These are phyloP conservation scores for Colletes collaris DNA, from an alignment of 2,888 invertebrate species.

Conservation along the genomic window DNA sequence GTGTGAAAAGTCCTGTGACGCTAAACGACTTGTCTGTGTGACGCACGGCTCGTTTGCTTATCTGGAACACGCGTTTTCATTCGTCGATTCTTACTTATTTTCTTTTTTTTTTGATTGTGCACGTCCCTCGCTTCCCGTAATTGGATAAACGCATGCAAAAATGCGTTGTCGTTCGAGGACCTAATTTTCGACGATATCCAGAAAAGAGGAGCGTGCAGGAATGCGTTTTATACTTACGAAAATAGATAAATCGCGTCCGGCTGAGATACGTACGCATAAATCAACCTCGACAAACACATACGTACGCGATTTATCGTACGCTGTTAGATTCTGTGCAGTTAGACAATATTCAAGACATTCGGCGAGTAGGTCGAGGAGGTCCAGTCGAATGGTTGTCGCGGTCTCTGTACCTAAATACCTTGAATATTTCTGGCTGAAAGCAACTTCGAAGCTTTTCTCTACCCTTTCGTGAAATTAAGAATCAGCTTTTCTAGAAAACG, in stretches of 20 bases:
- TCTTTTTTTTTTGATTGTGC: constrained; percentile 43
- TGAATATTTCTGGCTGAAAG: background rate
- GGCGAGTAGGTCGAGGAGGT: constrained; percentile 3
- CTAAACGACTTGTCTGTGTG: constrained; percentile 29
- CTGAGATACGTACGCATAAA: background rate
- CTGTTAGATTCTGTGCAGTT: background rate
- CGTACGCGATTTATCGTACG: background rate
- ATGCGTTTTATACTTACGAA: background rate
- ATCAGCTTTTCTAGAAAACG: too few relatives aligned
- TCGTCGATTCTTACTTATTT: constrained; percentile 11
- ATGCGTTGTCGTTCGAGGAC: background rate
- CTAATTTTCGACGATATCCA: background rate
- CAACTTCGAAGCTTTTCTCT: background rate
- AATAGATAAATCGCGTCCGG: background rate
- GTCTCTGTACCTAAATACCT: background rate
- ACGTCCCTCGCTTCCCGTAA: constrained; percentile 33
- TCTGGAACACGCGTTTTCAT: constrained; percentile 46
- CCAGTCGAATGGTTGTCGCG: background rate
- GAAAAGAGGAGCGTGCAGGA: background rate
- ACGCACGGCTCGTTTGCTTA: constrained; percentile 52
- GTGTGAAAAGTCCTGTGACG: constrained; percentile 37
- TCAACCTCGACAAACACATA: background rate
- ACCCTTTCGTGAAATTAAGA: background rate
- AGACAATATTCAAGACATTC: background rate
- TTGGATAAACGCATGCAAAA: constrained; percentile 29